A percentile compares a stretch with the other conserved stretches of the same genome.
These are phyloP conservation scores for Pseudoips prasinana DNA, from an alignment of 2,888 invertebrate species.

Conservation along the genomic window DNA sequence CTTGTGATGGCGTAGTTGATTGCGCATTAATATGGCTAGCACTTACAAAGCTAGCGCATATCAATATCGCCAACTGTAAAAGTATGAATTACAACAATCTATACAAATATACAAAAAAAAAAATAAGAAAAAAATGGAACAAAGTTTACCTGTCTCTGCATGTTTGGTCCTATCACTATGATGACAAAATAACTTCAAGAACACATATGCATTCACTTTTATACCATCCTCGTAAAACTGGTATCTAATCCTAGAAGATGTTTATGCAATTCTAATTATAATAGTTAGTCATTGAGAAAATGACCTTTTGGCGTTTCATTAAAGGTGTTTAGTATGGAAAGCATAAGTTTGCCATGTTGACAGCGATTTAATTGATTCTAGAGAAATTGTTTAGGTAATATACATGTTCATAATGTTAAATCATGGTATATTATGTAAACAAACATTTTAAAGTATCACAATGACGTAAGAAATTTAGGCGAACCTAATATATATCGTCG, in stretches of 20 bases:
- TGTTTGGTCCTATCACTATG: constrained; percentile 48
- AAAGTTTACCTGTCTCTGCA: constrained; percentile 61
- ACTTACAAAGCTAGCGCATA: constrained; percentile 11
- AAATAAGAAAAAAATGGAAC: too few relatives aligned
- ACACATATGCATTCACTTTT: constrained; percentile 59
- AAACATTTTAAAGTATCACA: too few relatives aligned
- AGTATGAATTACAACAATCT: background rate
- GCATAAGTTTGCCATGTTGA: constrained; percentile 9
- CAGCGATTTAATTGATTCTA: background rate
- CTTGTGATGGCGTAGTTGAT: background rate
- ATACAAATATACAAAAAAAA: too few relatives aligned
- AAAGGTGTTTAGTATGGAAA: constrained; percentile 25
- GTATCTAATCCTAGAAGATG: constrained; percentile 55
- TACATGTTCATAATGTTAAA: too few relatives aligned
- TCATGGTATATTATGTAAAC: too few relatives aligned
- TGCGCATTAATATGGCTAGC: constrained; percentile 1
- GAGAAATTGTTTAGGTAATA: too few relatives aligned
- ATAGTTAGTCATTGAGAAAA: constrained; percentile 32
- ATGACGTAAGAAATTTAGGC: too few relatives aligned
- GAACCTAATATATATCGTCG: too few relatives aligned
- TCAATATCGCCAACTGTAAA: constrained; percentile 16
- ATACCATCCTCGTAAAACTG: constrained; percentile 61
- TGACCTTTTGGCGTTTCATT: constrained; percentile 32
- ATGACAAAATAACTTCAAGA: constrained; percentile 58
- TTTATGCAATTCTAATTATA: constrained; percentile 41